Base-by-base conservation (phyloP, 2,113 vertebrate genomes). In the Xiphorhynchus elegans region DNA sequence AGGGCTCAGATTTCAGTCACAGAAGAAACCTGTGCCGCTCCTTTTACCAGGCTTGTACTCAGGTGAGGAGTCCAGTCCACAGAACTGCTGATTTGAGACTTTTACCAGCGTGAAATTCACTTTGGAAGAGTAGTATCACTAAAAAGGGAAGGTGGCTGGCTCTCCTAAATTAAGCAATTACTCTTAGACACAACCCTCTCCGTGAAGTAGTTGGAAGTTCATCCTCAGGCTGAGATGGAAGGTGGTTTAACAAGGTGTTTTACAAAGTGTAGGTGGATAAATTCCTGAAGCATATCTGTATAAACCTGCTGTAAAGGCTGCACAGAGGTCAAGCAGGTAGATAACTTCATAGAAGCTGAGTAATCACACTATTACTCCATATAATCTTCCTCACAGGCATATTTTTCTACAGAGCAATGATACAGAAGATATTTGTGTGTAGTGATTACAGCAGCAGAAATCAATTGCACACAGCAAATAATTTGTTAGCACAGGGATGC, bases 151-250 rank as follows among this genome's bases (percentile, higher is more conserved):
- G 87, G 56, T 93, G 70, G 29, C 93, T 86, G 81, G 70, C 63
- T 93, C 80, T 93, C 91, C 85, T 87, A 88, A 92, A 96, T 97
- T 95, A 96, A 94, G 93, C 87, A 91, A 96, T 96, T 96, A 93
- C 47, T 90, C 70, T 90, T 72, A 72, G 78, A 90, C 84, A 85
- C 75, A 95, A 66, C 52, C 64, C 40, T 66, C 70, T 64, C 83
- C 80, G 59, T 91, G 95, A 90, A 90, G 68, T 4, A 26, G 67
- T 24, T 79, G 49, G 50, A 88, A 94, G 82, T 66, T 86, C 89
- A 66, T 68, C 79, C 75, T 87, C 33, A 72, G 91, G 70, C 84
- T 85, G 90, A 80, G 90, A 87, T 92, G 82, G 80, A 89, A 88
- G 86, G 77, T 53, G 70, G 67, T 72, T 94, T 96, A 95, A 80